Base-by-base conservation (phyloP, 2,888 invertebrate genomes). In the Lasioglossum pauxillum region DNA sequence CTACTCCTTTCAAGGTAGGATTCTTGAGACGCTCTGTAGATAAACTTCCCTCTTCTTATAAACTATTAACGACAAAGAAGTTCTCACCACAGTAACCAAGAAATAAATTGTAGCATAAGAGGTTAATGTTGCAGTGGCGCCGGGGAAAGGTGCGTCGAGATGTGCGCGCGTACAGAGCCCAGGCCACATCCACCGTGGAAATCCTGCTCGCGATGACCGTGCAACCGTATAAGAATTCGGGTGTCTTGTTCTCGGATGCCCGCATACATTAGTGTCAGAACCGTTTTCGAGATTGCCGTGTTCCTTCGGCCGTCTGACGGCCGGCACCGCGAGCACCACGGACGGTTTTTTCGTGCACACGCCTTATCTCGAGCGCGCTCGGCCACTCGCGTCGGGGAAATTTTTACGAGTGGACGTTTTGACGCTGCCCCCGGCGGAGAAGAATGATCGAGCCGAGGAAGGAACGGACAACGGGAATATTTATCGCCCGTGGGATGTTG, bases 261-360 rank as follows among this genome's bases (percentile, higher is more conserved):
- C 60, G 88, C 81, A 84, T 89, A 84, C 79, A 84, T 89, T 88
- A 90, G 81, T 78, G 86, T 86, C 88, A 80, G 84, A 84, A 84
- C 67, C 80, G 74, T 88, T 86, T 78, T 16, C 72, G 74, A 46
- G 84, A 84, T 82, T 78, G 86, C 75, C 85, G 83, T 82, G 85
- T 85, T 89, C 72, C 57, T 76, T 74, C 64, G 81, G n/a, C 64
- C 64, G 75, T 67, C 67, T 35, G 87, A 84, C 84, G 27, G 60
- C 46, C 53, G 31, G 64, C 31, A 31, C 64, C 64, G 64, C 31
- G 71, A 64, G 53, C 73, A 38, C 74, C 78, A n/a, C n/a, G 44
- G n/a, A 23, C 69, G 35, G 67, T 81, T 78, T 80, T 44, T 87
- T 79, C 74, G 41, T 74, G 44, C 19, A 19, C 35, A n/a, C 8